Percentiles rank a stretch among this genome's conserved stretches.
Conservation (phyloP, 2,113 vertebrate genomes). For the rat (Rattus norvegicus) region GRCr8 NC_086027.1:48570001-48570500, state of each 20-base stretch:
- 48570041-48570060: background rate
- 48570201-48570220: background rate
- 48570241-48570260: background rate
- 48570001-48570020: background rate
- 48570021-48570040: background rate
- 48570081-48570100: background rate
- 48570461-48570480: background rate
- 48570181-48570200: background rate
- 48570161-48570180: background rate
- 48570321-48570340: background rate
- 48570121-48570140: background rate
- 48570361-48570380: background rate
- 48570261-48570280: background rate
- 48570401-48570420: too few species aligned
- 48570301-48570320: background rate
- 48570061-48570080: background rate
- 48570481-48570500: background rate
- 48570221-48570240: background rate
- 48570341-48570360: background rate
- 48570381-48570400: background rate
- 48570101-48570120: background rate
- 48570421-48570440: too few species aligned
- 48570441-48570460: background rate
- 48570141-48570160: background rate
- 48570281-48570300: background rate